Evolutionary conservation across 2,797 vertebrate genomes (phyloP).

Genomic region (Chiloscyllium punctatum): DNA sequence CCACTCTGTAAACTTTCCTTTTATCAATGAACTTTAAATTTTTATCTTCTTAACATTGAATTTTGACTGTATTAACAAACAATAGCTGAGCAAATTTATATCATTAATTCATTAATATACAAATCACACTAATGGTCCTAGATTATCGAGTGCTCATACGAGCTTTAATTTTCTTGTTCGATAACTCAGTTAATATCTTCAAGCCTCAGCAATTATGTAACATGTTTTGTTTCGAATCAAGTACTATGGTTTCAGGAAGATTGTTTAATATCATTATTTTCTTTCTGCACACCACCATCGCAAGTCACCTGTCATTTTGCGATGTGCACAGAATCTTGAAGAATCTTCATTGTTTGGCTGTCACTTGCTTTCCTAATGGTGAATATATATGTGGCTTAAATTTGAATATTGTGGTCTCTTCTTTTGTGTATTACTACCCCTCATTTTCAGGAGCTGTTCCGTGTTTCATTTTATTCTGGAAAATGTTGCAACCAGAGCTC

Average conservation of each 20-base stretch:
- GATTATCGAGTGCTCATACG: neutral
- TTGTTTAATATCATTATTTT: neutral
- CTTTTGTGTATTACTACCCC: neutral
- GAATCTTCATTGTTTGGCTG: neutral
- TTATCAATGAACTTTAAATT: neutral
- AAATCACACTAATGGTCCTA: neutral
- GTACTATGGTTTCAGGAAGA: neutral
- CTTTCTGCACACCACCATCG: too few relatives aligned
- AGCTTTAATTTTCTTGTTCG: neutral
- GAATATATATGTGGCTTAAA: neutral
- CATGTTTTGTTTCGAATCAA: neutral
- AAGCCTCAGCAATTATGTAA: constrained; percentile 9
- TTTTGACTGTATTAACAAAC: constrained; percentile 6
- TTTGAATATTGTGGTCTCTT: neutral
- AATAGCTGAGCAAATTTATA: neutral
- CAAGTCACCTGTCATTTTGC: neutral
- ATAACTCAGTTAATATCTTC: constrained; percentile 11
- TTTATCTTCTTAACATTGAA: constrained; percentile 7
- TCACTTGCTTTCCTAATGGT: neutral
- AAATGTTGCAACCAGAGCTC: neutral
- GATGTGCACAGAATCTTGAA: too few relatives aligned
- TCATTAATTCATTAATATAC: constrained; percentile 7
- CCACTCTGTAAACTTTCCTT: neutral
- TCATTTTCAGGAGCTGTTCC: neutral
- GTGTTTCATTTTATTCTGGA: neutral